Evolutionary conservation across 1,140 invertebrate genomes (phyloP), one percentile per base, ranked within the genome.

Genomic region (Reticulitermes speratus): DNA sequence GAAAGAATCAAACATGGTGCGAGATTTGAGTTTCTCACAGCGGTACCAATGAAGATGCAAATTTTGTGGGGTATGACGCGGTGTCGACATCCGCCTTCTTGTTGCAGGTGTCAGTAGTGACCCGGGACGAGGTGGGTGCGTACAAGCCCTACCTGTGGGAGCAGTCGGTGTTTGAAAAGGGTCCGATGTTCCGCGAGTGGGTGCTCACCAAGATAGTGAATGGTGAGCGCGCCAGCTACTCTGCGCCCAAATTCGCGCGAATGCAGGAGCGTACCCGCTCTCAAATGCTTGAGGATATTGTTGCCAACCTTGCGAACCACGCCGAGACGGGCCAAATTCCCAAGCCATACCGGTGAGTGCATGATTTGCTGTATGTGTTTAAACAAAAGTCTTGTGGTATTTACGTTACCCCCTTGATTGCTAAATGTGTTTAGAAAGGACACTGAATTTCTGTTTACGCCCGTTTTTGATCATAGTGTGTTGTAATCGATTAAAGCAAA

Each of bases 121-220:
- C 98, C 0, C 93, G 98, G 83, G 97, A 99, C 90, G 98, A 99
- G 93, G 98, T 99, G 1, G 98, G 98, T 21, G 97, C 97, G 86
- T 99, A 99, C 93, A 99, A 99, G 89, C 98, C 98, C 52, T 97
- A 98, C 90, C 92, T 99, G 23, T 98, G 97, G 94, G 96, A 97
- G 90, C 96, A 98, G 90, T 97, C 96, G 84, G 95, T 98, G 81
- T 98, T 98, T 91, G 96, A 97, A 90, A 98, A 97, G 93, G 97
- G 97, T 52, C 94, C 96, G 82, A 95, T 96, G 92, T 96, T 95
- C 90, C 94, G 97, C 48, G 98, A 99, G 91, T 99, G 98, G 96
- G 93, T 99, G 32, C 92, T 99, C 11, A 99, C 98, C 7, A 99
- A 99, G 92, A 97, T 99, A 83, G 98, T 99, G 1, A 99, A 99